phyloP scores from a whole-genome alignment of 2,797 vertebrate genomes.

The Coccyzus lansbergi region DNA sequence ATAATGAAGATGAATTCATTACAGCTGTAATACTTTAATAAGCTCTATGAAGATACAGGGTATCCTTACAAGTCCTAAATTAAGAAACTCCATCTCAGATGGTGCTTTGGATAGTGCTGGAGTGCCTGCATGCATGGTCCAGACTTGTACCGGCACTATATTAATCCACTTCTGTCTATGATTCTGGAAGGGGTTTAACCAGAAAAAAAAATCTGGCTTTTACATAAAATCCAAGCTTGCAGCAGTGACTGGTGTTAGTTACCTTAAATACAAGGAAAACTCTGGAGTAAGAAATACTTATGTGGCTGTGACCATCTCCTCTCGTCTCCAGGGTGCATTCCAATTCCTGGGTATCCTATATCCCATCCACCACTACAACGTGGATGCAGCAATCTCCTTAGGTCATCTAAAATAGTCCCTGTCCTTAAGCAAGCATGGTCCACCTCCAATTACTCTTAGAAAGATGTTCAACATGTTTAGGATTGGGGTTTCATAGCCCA shows the following conservation, averaged over 20 bases:
- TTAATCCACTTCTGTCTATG: neutral
- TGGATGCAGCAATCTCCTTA: neutral
- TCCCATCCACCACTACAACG: neutral
- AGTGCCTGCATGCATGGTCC: neutral
- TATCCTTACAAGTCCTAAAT: conserved; percentile 51
- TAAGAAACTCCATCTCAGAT: conserved; percentile 31
- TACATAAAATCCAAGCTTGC: neutral
- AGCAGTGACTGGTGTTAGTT: neutral
- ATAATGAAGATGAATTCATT: conserved; percentile 69
- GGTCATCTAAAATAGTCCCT: neutral
- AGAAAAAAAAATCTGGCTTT: neutral
- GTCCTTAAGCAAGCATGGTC: neutral
- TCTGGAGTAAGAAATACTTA: neutral
- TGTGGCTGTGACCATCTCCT: neutral
- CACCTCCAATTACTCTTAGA: neutral
- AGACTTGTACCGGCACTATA: neutral
- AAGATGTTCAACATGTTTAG: neutral
- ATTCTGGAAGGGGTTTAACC: conserved; percentile 21
- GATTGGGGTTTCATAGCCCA: neutral
- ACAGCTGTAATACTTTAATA: conserved; percentile 58
- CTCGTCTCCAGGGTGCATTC: neutral
- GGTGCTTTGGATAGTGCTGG: neutral
- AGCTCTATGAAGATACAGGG: conserved; percentile 44
- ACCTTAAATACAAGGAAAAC: neutral
- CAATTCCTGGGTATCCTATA: neutral